Percentiles rank a stretch among this genome's conserved stretches.
phyloP scores from a whole-genome alignment of 2,797 vertebrate species.

The Graptemys geographica region DNA sequence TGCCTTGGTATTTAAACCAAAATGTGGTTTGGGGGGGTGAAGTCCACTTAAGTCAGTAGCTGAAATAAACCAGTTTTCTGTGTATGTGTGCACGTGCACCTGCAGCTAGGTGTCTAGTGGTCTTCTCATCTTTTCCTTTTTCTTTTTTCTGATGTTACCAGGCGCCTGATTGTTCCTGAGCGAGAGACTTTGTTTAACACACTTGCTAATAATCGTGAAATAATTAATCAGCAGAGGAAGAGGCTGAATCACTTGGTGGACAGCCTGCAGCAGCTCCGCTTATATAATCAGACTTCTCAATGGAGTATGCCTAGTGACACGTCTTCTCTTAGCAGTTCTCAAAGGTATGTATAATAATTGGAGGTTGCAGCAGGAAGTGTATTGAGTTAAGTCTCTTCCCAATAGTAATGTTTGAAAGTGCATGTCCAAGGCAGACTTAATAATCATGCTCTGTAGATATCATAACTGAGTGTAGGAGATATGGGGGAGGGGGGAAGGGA shows the following conservation, averaged over 20 bases:
- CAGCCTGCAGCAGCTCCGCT: slow-evolving; percentile 88
- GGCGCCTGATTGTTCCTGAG: slow-evolving; percentile 91
- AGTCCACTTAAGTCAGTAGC: background rate
- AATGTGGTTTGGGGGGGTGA: background rate
- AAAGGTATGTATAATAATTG: slow-evolving; percentile 72
- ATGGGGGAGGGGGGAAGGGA: background rate
- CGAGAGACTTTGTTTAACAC: slow-evolving; percentile 93
- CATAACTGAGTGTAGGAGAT: background rate
- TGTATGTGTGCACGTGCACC: background rate
- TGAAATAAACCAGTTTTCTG: background rate
- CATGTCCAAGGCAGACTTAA: background rate
- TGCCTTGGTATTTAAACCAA: background rate
- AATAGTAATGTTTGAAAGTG: background rate
- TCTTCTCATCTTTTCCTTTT: background rate
- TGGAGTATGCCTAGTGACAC: slow-evolving; percentile 75
- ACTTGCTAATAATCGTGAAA: slow-evolving; percentile 93
- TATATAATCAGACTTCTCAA: slow-evolving; percentile 87
- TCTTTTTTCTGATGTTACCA: slow-evolving; percentile 64
- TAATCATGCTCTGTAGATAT: fast-evolving
- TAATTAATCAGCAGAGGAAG: slow-evolving; percentile 95
- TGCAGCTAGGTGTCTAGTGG: background rate
- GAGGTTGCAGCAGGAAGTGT: fast-evolving
- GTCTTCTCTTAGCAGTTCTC: slow-evolving; percentile 42
- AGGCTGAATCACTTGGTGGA: slow-evolving; percentile 87
- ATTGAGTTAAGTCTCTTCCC: background rate